Conservation (phyloP, 1,140 invertebrate species). For the Drosophila teissieri region DNA sequence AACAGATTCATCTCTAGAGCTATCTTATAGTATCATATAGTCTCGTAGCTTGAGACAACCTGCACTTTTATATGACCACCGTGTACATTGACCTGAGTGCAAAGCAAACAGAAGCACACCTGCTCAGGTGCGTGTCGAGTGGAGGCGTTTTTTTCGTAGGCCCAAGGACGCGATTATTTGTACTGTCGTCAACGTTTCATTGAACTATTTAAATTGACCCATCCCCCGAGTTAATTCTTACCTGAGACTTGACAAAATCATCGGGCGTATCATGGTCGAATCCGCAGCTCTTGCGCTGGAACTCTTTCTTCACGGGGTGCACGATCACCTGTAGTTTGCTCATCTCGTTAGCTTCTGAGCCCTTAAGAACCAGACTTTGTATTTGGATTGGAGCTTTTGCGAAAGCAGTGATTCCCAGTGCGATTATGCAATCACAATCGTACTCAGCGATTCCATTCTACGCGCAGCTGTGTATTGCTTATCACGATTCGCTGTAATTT, state of each 20-base stretch:
- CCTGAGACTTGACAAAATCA: slow-evolving; percentile 82
- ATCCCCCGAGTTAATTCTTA: slow-evolving; percentile 39
- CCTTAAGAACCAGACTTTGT: neutral
- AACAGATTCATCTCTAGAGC: neutral
- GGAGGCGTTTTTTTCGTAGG: slow-evolving; percentile 24
- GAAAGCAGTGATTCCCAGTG: slow-evolving; percentile 16
- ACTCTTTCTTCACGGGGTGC: slow-evolving; percentile 78
- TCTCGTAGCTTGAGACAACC: neutral
- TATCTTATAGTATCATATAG: neutral
- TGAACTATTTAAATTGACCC: slow-evolving; percentile 24
- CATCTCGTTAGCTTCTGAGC: slow-evolving; percentile 44
- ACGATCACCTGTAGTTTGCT: slow-evolving; percentile 68
- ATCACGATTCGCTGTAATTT: slow-evolving; percentile 6
- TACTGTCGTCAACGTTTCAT: slow-evolving; percentile 11
- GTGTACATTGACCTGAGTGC: slow-evolving; percentile 50
- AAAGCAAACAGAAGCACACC: slow-evolving; percentile 19
- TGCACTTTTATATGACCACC: slow-evolving; percentile 33
- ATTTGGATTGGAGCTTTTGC: neutral
- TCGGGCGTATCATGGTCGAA: slow-evolving; percentile 79
- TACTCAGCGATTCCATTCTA: slow-evolving; percentile 28
- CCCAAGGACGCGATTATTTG: slow-evolving; percentile 37
- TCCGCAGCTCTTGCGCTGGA: slow-evolving; percentile 70
- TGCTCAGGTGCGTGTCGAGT: slow-evolving; percentile 46
- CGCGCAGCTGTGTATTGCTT: neutral
- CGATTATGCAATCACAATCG: slow-evolving; percentile 24